These are phyloP conservation scores for Terebella lapidaria DNA, from an alignment of 2,888 invertebrate species.

Conservation along the genomic window DNA sequence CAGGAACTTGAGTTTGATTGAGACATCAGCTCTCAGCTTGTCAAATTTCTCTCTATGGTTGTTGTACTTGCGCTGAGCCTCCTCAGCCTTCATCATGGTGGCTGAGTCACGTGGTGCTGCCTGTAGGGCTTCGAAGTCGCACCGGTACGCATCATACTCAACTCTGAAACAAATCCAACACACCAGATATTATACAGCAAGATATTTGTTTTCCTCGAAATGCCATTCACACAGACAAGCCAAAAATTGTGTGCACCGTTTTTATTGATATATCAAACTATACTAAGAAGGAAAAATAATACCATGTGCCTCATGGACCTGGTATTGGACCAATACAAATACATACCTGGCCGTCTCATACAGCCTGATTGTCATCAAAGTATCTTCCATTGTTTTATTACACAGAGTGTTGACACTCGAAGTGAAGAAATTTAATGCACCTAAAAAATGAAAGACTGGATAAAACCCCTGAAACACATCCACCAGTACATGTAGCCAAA, in stretches of 20 bases:
- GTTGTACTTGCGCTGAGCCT: slow-evolving; percentile 76
- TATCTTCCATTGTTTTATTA: slow-evolving; percentile 97
- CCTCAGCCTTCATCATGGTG: slow-evolving; percentile 64
- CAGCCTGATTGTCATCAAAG: slow-evolving; percentile 69
- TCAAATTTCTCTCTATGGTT: slow-evolving; percentile 86
- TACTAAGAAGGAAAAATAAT: no score
- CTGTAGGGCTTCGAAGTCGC: slow-evolving; percentile 81
- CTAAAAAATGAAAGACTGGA: slow-evolving; percentile 48
- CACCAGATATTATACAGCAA: no score
- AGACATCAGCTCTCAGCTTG: slow-evolving; percentile 85
- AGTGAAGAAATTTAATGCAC: slow-evolving; percentile 92
- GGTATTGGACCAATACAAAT: not conserved
- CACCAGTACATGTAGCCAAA: no score
- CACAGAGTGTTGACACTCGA: slow-evolving; percentile 92
- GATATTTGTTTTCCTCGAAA: no score
- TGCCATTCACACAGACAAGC: no score
- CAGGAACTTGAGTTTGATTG: slow-evolving; percentile 89
- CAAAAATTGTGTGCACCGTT: no score
- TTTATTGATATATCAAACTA: no score
- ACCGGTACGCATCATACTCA: slow-evolving; percentile 96
- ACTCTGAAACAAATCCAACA: slow-evolving; percentile 62
- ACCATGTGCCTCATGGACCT: no score
- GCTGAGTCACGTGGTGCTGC: slow-evolving; percentile 53
- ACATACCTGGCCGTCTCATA: slow-evolving; percentile 73
- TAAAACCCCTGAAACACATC: no score